Percentiles rank a stretch among this genome's conserved stretches.
Conservation (phyloP, 1,140 invertebrate species). For the Sweltsa coloradensis region DNA sequence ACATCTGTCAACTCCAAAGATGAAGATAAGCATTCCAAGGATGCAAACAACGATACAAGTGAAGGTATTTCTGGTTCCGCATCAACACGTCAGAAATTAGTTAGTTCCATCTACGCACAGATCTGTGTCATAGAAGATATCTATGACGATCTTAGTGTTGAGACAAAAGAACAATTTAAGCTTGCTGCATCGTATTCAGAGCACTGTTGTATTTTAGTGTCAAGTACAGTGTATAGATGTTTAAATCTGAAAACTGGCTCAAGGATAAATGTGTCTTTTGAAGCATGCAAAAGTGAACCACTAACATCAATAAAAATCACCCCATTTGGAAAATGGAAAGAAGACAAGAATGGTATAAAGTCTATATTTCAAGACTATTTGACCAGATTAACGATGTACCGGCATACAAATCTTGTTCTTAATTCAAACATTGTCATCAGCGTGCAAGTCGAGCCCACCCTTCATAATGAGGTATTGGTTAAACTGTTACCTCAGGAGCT, state of each 20-base stretch:
- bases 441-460: background rate
- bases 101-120: background rate
- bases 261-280: background rate
- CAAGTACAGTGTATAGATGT: background rate
- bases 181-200: background rate
- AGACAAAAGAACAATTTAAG: background rate
- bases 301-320: background rate
- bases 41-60: background rate
- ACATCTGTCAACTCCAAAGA: background rate
- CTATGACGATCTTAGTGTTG: background rate
- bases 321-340: background rate
- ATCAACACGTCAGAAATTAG: background rate
- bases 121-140: conserved; percentile 7
- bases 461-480: background rate
- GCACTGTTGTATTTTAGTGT: background rate
- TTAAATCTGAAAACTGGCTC: background rate
- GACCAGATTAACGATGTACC: background rate
- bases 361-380: background rate
- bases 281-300: background rate
- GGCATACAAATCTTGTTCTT: background rate
- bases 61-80: background rate
- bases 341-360: background rate
- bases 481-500: background rate
- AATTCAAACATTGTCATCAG: background rate
- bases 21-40: background rate